Conservation (phyloP, 2,113 vertebrate genomes). For the Aldabrachelys gigantea region DNA sequence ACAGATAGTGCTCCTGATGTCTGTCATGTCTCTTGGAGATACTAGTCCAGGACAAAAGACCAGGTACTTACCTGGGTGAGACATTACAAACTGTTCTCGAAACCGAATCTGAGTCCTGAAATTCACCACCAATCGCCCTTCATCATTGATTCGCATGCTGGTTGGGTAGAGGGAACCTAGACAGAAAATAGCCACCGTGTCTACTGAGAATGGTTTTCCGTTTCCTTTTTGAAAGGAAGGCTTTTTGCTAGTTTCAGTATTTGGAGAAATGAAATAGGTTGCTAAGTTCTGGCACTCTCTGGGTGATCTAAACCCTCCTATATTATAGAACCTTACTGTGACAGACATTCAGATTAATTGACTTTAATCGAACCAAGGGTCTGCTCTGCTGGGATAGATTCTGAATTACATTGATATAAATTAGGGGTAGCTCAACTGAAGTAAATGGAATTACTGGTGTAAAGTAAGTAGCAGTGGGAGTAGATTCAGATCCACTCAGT, state of each 20-base stretch:
- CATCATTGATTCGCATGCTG: conserved; percentile 81
- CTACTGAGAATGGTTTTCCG: background rate
- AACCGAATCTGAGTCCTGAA: conserved; percentile 82
- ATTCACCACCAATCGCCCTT: conserved; percentile 81
- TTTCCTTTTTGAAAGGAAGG: background rate
- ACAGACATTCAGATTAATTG: background rate
- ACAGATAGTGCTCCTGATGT: background rate
- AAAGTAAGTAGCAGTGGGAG: background rate
- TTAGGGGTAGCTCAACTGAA: background rate
- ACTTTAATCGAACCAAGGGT: background rate
- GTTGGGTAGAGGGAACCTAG: conserved; percentile 82
- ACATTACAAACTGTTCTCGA: conserved; percentile 83
- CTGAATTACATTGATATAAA: background rate
- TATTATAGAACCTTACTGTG: background rate
- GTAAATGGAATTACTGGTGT: background rate
- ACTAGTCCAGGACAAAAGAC: background rate
- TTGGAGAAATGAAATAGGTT: background rate
- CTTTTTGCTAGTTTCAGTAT: background rate
- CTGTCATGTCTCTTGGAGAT: background rate
- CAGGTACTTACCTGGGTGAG: conserved; percentile 78
- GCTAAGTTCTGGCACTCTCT: background rate
- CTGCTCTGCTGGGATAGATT: background rate
- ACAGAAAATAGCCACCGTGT: background rate
- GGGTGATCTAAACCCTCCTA: background rate
- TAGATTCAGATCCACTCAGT: background rate